Base-by-base conservation (phyloP, 2,797 vertebrate genomes). In the Pangasius larnaudii region DNA sequence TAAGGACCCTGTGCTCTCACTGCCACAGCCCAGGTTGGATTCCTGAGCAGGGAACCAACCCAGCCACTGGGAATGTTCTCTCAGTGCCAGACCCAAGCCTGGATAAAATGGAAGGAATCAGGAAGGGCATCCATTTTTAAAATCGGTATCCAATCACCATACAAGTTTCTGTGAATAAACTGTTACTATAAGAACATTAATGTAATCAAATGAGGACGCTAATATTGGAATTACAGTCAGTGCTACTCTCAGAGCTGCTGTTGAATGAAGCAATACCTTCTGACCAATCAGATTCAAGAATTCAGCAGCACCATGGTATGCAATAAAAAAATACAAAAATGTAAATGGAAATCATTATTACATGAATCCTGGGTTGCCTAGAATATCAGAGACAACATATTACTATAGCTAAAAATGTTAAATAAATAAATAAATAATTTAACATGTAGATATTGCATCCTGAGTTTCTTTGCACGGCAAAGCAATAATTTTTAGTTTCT, bases 211-310 rank as follows among this genome's bases (percentile, higher is more conserved):
- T 53, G 59, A 53, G 22, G 53, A 39, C 22, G 33, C 14, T 74
- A 11, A 74, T 74, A 46, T 42, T 13, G 22, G 39, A 11, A 69
- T 69, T 33, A 36, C 13, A 69, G 11, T 69, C 2, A 1, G 5
- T 1, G 0, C 3, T 30, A 63, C 27, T n/a, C 2, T 67, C 63
- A 30, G 36, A 24, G 39, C 1, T 22, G 19, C 36, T 71, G 69
- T 2, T 72, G 69, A 72, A 46, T 6, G 71, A 46, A 46, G 69
- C 33, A 22, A 71, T 39, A 46, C 5, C 5, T 75, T 51, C 72
- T 27, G 72, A 75, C 71, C 27, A 77, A 53, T 77, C 74, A 49
- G 72, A 75, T 75, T 75, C 72, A n/a, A 75, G 42, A 46, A 46
- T 27, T 74, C 18, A 46, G 27, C 71, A 74, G 65, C 5, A 13